A percentile compares a stretch with the other conserved stretches of the same genome.
Evolutionary conservation across 2,113 vertebrate genomes (phyloP).

Genomic region (Protomyctophum bolini): DNA sequence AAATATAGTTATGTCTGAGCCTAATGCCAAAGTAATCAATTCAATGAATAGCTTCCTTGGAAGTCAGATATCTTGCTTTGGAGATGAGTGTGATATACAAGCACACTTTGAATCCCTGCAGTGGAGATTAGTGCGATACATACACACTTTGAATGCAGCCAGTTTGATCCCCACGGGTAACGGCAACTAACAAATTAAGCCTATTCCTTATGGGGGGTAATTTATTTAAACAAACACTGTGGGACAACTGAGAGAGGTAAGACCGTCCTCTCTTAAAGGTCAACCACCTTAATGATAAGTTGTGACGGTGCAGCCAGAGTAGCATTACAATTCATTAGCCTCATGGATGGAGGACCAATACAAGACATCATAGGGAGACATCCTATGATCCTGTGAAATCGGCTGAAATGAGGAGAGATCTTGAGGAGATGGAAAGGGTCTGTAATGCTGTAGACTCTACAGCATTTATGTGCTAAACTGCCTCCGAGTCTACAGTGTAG

Average conservation of each 20-base stretch:
- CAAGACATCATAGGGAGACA: slow-evolving; percentile 1
- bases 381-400: slow-evolving; percentile 26
- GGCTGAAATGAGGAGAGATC: slow-evolving; percentile 1
- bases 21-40: not conserved
- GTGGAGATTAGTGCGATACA: no score
- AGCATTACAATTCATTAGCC: slow-evolving; percentile 57
- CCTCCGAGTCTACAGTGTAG: no score
- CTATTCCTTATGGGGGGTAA: slow-evolving; percentile 36
- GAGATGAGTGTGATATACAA: no score
- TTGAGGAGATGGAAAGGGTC: slow-evolving; percentile 26
- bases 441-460: slow-evolving; percentile 36
- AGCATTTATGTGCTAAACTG: no score
- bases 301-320: slow-evolving; percentile 33
- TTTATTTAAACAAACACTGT: slow-evolving; percentile 57
- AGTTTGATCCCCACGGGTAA: slow-evolving; percentile 61
- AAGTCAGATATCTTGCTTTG: no score
- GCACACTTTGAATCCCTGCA: no score
- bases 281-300: slow-evolving; percentile 37
- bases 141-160: slow-evolving; percentile 5
- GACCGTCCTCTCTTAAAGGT: slow-evolving; percentile 57
- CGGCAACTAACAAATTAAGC: slow-evolving; percentile 65
- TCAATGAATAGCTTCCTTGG: not conserved
- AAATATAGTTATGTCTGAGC: not conserved
- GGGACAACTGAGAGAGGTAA: slow-evolving; percentile 33
- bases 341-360: slow-evolving; percentile 1